These are phyloP conservation scores for Sternarchorhynchus goeldii DNA, from an alignment of 2,797 vertebrate species.

Conservation along the genomic window DNA sequence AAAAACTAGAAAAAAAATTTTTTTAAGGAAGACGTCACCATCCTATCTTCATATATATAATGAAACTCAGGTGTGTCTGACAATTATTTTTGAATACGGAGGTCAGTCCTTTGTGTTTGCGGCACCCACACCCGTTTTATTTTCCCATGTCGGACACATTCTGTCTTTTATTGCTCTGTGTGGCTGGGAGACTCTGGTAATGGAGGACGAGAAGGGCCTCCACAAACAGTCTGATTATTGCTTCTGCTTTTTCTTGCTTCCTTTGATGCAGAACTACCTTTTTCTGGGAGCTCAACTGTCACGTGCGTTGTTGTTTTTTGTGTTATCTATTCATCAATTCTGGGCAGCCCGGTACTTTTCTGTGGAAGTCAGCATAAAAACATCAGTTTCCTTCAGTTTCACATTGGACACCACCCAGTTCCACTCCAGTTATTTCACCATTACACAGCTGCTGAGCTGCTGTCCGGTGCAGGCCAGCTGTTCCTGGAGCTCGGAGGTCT, in stretches of 20 bases:
- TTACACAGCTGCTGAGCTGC: constrained; percentile 84
- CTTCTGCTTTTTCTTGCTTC: constrained; percentile 72
- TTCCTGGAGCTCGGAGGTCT: constrained; percentile 69
- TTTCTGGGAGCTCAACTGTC: constrained; percentile 44
- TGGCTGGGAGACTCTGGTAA: constrained; percentile 55
- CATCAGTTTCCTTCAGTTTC: neutral
- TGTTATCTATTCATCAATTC: neutral
- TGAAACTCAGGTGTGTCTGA: constrained; percentile 39
- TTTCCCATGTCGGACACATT: constrained; percentile 40
- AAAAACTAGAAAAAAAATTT: constrained; percentile 38
- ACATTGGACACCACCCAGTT: neutral
- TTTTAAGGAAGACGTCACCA: constrained; percentile 48
- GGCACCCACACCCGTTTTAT: neutral
- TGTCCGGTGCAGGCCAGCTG: constrained; percentile 63
- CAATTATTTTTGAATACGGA: constrained; percentile 35
- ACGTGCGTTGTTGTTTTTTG: neutral
- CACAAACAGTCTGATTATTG: constrained; percentile 78
- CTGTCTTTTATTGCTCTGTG: constrained; percentile 73
- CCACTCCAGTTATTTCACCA: constrained; percentile 80
- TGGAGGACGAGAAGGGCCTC: constrained; percentile 48
- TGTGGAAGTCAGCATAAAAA: neutral
- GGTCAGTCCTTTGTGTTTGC: constrained; percentile 31
- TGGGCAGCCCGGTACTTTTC: neutral
- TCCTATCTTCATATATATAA: constrained; percentile 26
- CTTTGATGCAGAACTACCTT: constrained; percentile 46